phyloP scores from a whole-genome alignment of 2,797 vertebrate genomes.

The Schizopygopsis malacanthus region DNA sequence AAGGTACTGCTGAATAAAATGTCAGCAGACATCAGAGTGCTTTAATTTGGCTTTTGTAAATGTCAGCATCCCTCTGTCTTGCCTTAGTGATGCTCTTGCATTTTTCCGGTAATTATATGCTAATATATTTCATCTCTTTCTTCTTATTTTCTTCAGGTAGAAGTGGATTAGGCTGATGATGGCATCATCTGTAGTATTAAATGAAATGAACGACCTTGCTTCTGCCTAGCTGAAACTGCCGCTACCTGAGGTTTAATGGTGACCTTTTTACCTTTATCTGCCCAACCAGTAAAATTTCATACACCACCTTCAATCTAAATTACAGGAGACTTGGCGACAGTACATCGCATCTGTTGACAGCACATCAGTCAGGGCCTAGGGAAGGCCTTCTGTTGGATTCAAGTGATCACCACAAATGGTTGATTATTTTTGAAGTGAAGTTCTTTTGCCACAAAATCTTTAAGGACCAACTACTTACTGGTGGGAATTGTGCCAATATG shows the following conservation, averaged over 20 bases:
- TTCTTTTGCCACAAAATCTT: slow-evolving; percentile 75
- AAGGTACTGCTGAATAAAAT: slow-evolving; percentile 71
- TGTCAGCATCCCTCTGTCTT: slow-evolving; percentile 73
- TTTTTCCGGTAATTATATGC: slow-evolving; percentile 42
- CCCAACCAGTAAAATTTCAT: slow-evolving; percentile 73
- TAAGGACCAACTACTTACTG: slow-evolving; percentile 75
- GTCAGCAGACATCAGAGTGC: slow-evolving; percentile 74
- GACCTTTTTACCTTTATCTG: slow-evolving; percentile 69
- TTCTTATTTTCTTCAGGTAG: slow-evolving; percentile 77
- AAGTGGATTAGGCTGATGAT: slow-evolving; percentile 80
- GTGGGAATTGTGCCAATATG: slow-evolving; percentile 88
- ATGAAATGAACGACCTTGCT: slow-evolving; percentile 69
- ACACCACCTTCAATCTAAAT: slow-evolving; percentile 64
- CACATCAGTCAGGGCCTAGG: slow-evolving; percentile 61
- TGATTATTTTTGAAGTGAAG: slow-evolving; percentile 77
- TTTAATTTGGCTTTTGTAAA: slow-evolving; percentile 70
- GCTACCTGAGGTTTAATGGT: slow-evolving; percentile 69
- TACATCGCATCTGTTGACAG: slow-evolving; percentile 76
- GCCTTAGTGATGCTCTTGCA: slow-evolving; percentile 54
- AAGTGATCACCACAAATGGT: slow-evolving; percentile 78
- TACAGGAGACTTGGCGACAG: slow-evolving; percentile 74
- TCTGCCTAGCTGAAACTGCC: slow-evolving; percentile 66
- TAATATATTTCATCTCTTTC: slow-evolving; percentile 39
- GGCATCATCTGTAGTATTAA: slow-evolving; percentile 78
- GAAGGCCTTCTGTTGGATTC: slow-evolving; percentile 70